These are phyloP conservation scores for Scelioninae gen. 1 DNA, from an alignment of 2,888 invertebrate genomes.

Conservation along the genomic window DNA sequence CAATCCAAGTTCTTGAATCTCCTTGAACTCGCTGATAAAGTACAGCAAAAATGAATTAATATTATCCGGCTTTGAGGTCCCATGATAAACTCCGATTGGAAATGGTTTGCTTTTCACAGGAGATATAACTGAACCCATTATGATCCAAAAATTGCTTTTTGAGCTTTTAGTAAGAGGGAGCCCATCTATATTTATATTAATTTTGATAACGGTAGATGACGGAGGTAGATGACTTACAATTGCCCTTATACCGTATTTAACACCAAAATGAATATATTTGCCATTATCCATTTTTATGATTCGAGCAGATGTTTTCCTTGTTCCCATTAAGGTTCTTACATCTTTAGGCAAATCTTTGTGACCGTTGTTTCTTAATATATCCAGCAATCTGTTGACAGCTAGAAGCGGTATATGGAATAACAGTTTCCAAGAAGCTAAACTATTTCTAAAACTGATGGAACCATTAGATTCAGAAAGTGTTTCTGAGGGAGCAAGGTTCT, in stretches of 20 bases:
- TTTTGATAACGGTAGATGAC: background rate
- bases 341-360: slow-evolving; percentile 23
- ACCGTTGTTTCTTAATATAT: slow-evolving; percentile 21
- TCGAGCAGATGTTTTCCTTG: slow-evolving; percentile 21
- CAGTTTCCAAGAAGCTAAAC: slow-evolving; percentile 16
- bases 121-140: background rate
- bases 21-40: slow-evolving; percentile 28
- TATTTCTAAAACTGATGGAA: background rate
- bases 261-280: slow-evolving; percentile 13
- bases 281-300: slow-evolving; percentile 13
- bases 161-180: slow-evolving; percentile 5
- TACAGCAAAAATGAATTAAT: slow-evolving; percentile 22
- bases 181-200: slow-evolving; percentile 3
- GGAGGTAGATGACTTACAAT: background rate
- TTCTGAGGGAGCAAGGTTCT: slow-evolving; percentile 3
- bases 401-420: slow-evolving; percentile 8
- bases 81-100: background rate
- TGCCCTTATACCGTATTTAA: background rate
- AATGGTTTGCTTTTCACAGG: slow-evolving; percentile 4
- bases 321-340: slow-evolving; percentile 35
- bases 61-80: background rate
- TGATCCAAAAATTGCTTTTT: background rate
- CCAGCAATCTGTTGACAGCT: slow-evolving; percentile 11
- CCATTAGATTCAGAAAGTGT: background rate
- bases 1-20: slow-evolving; percentile 16